Evolutionary conservation across 2,113 vertebrate genomes (phyloP).

Genomic region (Heteronetta atricapilla): DNA sequence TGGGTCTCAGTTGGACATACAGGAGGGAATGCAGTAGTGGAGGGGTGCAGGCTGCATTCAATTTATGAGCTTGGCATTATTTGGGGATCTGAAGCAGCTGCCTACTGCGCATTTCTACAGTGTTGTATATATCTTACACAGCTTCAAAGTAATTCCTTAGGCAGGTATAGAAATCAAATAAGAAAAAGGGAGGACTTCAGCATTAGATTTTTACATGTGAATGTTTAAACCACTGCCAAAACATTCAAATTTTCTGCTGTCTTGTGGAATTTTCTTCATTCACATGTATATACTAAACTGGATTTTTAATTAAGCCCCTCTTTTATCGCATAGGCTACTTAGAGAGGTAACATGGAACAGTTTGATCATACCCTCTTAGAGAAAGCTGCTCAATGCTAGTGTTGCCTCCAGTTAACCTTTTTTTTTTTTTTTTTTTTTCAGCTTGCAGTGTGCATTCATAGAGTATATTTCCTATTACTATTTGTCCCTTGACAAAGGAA

Average conservation of each 20-base stretch:
- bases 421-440: background rate
- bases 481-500: background rate
- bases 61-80: background rate
- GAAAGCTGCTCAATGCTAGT: background rate
- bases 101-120: background rate
- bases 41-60: background rate
- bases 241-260: background rate
- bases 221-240: background rate
- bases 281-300: background rate
- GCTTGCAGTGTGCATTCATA: background rate
- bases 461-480: background rate
- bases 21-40: background rate
- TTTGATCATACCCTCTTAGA: background rate
- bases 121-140: background rate
- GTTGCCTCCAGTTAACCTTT: background rate
- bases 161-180: background rate
- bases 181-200: background rate
- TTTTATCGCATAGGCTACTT: background rate
- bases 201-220: background rate
- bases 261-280: background rate
- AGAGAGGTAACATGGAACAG: background rate
- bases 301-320: background rate
- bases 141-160: background rate
- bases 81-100: background rate
- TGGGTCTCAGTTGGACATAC: background rate